phyloP scores from a whole-genome alignment of 1,140 invertebrate genomes.

The Ctenoplectra terminalis region DNA sequence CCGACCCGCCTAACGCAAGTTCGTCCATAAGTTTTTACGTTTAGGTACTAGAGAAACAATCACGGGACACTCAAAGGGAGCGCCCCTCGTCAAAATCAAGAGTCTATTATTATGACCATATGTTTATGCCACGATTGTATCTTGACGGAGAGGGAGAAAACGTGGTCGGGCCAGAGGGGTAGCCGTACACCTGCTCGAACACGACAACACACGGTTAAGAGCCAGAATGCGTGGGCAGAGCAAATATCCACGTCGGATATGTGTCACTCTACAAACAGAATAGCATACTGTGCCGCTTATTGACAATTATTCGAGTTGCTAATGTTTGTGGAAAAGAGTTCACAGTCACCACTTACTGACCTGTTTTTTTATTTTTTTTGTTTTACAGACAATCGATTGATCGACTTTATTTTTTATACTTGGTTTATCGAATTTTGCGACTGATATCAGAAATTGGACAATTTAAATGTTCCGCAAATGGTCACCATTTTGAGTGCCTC shows the following conservation, averaged over 20 bases:
- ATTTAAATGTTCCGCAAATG: no score
- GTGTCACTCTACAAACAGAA: conserved; percentile 69
- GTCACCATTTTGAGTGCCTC: no score
- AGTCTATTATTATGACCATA: conserved; percentile 82
- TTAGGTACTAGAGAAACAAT: conserved; percentile 71
- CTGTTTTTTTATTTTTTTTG: background rate
- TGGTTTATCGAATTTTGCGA: no score
- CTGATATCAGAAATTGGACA: no score
- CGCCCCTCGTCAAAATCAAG: conserved; percentile 81
- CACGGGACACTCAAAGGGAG: conserved; percentile 74
- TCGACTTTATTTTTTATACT: background rate
- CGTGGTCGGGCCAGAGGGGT: conserved; percentile 49
- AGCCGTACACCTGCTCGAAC: conserved; percentile 73
- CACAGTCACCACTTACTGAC: background rate
- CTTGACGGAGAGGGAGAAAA: conserved; percentile 69
- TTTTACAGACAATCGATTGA: background rate
- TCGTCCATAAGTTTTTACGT: conserved; percentile 47
- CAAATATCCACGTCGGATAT: conserved; percentile 63
- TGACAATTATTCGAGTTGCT: conserved; percentile 29
- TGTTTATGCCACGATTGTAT: conserved; percentile 81
- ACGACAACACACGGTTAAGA: conserved; percentile 51
- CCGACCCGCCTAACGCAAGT: conserved; percentile 18
- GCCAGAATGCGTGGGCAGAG: conserved; percentile 55
- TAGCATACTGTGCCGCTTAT: conserved; percentile 18
- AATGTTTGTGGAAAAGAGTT: background rate